A percentile compares a stretch with the other conserved stretches of the same genome.
phyloP scores from a whole-genome alignment of 2,888 invertebrate genomes.

The Folsomia candida region DNA sequence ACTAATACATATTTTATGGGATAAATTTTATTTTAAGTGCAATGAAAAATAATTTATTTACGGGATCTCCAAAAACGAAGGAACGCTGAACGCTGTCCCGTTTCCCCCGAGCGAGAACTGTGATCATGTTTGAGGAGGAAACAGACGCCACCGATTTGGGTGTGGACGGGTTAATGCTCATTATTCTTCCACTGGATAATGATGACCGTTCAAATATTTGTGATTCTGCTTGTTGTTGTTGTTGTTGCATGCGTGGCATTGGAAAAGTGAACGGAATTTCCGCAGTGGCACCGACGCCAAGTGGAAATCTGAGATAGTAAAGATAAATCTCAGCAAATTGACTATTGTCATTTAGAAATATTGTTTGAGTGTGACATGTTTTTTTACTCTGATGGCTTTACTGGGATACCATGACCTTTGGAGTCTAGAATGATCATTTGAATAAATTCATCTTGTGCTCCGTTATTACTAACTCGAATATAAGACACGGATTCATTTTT shows the following conservation, averaged over 20 bases:
- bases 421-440: background rate
- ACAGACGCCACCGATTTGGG: background rate
- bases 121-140: background rate
- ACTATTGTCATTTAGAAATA: background rate
- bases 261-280: slow-evolving; percentile 1
- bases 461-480: background rate
- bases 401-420: background rate
- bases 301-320: background rate
- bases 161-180: no score
- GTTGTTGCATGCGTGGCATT: background rate
- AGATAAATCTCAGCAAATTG: background rate
- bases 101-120: background rate
- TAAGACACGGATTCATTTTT: background rate
- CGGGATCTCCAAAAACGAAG: background rate
- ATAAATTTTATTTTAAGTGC: background rate
- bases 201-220: background rate
- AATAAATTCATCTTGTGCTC: background rate
- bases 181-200: no score
- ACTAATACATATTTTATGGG: background rate
- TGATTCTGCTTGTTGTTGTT: background rate
- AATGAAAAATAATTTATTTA: background rate
- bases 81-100: background rate
- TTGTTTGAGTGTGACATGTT: background rate
- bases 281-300: background rate
- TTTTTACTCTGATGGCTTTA: background rate